Evolutionary conservation across 2,888 invertebrate genomes (phyloP).

Genomic region (Pristionchus entomophagus): DNA sequence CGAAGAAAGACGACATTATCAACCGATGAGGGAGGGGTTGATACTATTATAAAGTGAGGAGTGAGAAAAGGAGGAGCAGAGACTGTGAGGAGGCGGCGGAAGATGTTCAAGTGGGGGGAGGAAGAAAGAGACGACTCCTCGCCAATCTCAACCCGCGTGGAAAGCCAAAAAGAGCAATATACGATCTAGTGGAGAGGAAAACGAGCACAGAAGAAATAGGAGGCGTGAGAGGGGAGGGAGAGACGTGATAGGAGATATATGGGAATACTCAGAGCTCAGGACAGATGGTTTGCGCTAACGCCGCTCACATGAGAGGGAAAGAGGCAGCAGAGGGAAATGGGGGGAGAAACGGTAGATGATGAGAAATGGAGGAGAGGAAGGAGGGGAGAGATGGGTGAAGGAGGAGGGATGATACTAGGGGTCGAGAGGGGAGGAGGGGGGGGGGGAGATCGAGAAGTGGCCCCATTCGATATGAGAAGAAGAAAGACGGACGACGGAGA

Average conservation of each 20-base stretch:
- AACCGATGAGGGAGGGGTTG: slow-evolving; percentile 34
- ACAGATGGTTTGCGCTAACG: too few species aligned
- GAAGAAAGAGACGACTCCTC: slow-evolving; percentile 40
- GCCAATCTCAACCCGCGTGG: slow-evolving; percentile 6
- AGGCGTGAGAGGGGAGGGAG: too few species aligned
- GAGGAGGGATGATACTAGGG: slow-evolving; percentile 8
- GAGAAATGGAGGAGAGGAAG: neutral
- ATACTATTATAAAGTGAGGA: neutral
- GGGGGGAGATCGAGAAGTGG: neutral
- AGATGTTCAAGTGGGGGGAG: slow-evolving; percentile 20
- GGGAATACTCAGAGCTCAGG: slow-evolving; percentile 13
- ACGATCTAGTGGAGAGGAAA: neutral
- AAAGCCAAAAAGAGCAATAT: slow-evolving; percentile 46
- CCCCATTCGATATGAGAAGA: slow-evolving; percentile 43
- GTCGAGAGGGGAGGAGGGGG: slow-evolving; percentile 28
- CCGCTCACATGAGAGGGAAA: too few species aligned
- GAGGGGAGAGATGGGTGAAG: slow-evolving; percentile 17
- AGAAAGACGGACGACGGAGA: slow-evolving; percentile 44
- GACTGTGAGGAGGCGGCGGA: slow-evolving; percentile 9
- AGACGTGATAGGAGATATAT: neutral
- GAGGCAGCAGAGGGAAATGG: neutral
- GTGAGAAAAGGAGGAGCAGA: slow-evolving; percentile 38
- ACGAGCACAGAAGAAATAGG: neutral
- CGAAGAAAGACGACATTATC: slow-evolving; percentile 56
- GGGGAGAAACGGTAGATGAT: slow-evolving; percentile 33